Conservation (phyloP, 2,888 invertebrate species). For the Tenthredo notha region DNA sequence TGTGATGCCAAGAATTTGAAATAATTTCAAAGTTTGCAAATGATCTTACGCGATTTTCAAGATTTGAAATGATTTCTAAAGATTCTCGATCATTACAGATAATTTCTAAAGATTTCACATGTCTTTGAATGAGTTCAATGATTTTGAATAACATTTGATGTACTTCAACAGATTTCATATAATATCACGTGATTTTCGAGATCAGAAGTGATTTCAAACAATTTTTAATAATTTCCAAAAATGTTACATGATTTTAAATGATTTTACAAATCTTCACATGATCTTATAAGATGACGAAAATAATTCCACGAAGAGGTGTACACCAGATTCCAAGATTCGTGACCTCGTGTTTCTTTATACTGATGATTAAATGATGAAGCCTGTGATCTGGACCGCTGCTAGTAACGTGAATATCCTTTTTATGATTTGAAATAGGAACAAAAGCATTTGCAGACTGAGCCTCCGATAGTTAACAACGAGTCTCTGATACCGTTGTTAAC, state of each 20-base stretch:
- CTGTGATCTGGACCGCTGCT: not conserved
- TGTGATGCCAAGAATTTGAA: not conserved
- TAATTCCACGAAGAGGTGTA: too few relatives aligned
- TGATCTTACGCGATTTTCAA: not conserved
- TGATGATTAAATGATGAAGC: not conserved
- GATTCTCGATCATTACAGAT: too few relatives aligned
- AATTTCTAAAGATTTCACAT: too few relatives aligned
- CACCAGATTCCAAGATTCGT: not conserved
- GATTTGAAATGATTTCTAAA: not conserved
- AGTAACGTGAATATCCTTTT: conserved; percentile 30
- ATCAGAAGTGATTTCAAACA: too few relatives aligned
- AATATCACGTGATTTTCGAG: too few relatives aligned
- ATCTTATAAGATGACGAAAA: too few relatives aligned
- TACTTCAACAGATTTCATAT: too few relatives aligned
- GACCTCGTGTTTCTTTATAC: not conserved
- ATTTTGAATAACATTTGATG: too few relatives aligned
- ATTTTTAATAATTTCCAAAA: too few relatives aligned
- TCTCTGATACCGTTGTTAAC: conserved; percentile 80
- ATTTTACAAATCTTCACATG: too few relatives aligned
- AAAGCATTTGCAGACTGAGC: conserved; percentile 75
- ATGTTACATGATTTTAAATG: too few relatives aligned
- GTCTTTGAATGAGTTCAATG: too few relatives aligned
- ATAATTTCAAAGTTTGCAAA: not conserved
- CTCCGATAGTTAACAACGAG: conserved; percentile 81
- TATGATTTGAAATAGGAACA: conserved; percentile 76